Conservation (phyloP, 2,797 vertebrate genomes). For the Tinamus major region DNA sequence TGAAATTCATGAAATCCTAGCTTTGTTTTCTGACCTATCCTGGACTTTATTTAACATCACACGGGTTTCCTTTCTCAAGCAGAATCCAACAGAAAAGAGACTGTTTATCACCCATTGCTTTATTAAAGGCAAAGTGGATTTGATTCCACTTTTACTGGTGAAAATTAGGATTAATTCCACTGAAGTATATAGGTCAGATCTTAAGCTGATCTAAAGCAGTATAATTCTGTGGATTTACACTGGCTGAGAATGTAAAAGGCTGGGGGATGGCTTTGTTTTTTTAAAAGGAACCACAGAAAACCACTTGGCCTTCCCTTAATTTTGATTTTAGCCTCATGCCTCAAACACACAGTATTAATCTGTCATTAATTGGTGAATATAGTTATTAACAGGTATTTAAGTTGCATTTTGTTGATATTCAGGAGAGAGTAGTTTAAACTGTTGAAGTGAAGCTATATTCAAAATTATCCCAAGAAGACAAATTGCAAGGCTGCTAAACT, state of each 20-base stretch:
- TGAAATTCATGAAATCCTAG: not conserved
- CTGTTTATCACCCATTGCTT: not conserved
- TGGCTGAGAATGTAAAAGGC: not conserved
- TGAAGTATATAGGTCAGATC: conserved; percentile 52
- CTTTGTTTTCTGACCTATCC: not conserved
- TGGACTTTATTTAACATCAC: not conserved
- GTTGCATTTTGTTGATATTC: not conserved
- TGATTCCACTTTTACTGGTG: conserved; percentile 32
- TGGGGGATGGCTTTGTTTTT: not conserved
- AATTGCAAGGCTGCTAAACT: not conserved
- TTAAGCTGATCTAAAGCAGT: conserved; percentile 30
- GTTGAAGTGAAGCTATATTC: not conserved
- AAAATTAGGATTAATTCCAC: conserved; percentile 61
- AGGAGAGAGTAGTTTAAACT: not conserved
- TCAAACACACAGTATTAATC: not conserved
- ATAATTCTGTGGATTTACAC: conserved; percentile 1
- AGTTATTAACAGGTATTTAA: not conserved
- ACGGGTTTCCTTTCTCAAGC: conserved; percentile 2
- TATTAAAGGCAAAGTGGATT: conserved; percentile 47
- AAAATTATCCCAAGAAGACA: not conserved
- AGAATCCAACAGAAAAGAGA: not conserved
- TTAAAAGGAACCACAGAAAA: not conserved
- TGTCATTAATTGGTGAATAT: not conserved
- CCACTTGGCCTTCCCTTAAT: not conserved
- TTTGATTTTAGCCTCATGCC: not conserved